phyloP scores from a whole-genome alignment of 2,888 invertebrate species.

The Hydropsyche betteni region DNA sequence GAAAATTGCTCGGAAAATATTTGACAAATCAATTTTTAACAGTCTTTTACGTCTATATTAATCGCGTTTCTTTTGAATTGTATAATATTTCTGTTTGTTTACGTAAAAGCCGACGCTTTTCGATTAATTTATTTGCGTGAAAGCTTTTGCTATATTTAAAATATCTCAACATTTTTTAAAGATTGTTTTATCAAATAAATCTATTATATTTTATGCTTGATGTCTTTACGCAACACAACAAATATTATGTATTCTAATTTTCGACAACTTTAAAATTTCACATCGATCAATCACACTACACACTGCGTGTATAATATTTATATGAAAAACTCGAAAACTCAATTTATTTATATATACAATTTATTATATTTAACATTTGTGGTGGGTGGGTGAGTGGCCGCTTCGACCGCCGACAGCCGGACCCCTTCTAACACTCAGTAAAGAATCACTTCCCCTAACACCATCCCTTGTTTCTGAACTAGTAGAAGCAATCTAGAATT shows the following conservation, averaged over 20 bases:
- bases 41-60: constrained; percentile 6
- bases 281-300: too few relatives aligned
- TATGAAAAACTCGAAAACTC: neutral
- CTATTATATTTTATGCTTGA: too few relatives aligned
- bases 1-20: constrained; percentile 15
- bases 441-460: constrained; percentile 14
- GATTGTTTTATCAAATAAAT: too few relatives aligned
- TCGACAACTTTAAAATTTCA: too few relatives aligned
- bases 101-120: neutral
- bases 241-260: too few relatives aligned
- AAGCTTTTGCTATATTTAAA: too few relatives aligned
- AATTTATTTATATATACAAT: too few relatives aligned
- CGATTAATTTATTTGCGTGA: too few relatives aligned
- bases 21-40: constrained; percentile 37
- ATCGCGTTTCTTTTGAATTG: neutral
- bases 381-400: constrained; percentile 29
- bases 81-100: neutral
- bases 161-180: too few relatives aligned
- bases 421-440: constrained; percentile 20
- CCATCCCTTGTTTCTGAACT: neutral
- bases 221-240: too few relatives aligned
- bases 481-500: neutral
- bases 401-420: constrained; percentile 49
- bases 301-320: neutral
- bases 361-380: neutral